Base-by-base conservation (phyloP, 2,113 vertebrate genomes). In the Crypturellus undulatus region DNA sequence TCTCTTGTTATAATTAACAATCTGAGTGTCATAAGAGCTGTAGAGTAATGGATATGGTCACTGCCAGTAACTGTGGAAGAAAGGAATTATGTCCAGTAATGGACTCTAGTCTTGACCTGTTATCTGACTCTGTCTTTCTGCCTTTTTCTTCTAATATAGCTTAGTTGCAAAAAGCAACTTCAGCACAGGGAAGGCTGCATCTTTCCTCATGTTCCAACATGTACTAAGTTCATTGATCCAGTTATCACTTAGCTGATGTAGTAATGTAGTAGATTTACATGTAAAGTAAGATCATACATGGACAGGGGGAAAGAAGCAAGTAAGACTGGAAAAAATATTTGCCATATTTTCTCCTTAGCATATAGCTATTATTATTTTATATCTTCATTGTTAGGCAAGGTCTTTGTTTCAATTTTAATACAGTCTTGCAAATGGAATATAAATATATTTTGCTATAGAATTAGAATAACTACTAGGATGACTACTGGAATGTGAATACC, bases 191-290 rank as follows among this genome's bases (percentile, higher is more conserved):
- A 83, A 18, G 1, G 9, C 10, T 77, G 38, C 45, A 49, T 63
- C 15, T 19, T 30, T 72, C 40, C 3, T 3, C 2, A 0, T 54
- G 2, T 60, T 78, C 32, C 21, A 51, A 5, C 0, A 42, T 62
- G 9, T 7, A 58, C 5, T 18, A 51, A 78, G 8, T 42, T 64
- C 0, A 13, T 42, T 58, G 7, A 45, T 13, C 6, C 25, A 5
- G 36, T 65, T 79, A 36, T 69, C 22, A 18, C 12, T 32, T 58
- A 58, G 16, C 12, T 62, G 36, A 32, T 34, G 14, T 49, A 3
- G 2, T 51, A 10, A 26, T 54, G 7, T 30, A 4, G 19, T 59
- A 72, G 0, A 45, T 81, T 64, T 14, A 4, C 3, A 49, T 49
- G 21, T 49, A 49, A 49, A 72, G 9, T n/a, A 62, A 32, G 79